These are phyloP conservation scores for Triops cancriformis DNA, from an alignment of 1,140 invertebrate species.

Conservation along the genomic window DNA sequence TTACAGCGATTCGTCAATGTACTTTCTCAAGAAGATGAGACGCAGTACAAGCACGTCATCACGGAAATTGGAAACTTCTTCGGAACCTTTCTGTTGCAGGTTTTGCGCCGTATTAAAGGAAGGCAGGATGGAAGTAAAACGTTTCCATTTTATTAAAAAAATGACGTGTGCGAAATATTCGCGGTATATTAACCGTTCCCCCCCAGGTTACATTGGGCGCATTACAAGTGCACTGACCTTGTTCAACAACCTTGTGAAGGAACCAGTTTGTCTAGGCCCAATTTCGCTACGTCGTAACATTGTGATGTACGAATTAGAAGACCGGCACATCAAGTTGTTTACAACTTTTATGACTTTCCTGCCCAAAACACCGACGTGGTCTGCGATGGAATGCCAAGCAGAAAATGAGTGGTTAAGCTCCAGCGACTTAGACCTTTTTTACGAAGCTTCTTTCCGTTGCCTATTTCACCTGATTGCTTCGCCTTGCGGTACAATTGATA, in stretches of 20 bases:
- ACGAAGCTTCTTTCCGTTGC: not conserved
- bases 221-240: not conserved
- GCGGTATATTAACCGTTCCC: too few species aligned
- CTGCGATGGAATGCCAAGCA: not conserved
- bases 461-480: not conserved
- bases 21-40: not conserved
- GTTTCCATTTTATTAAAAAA: not conserved
- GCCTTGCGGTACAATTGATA: not conserved
- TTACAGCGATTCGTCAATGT: not conserved
- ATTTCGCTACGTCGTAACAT: not conserved
- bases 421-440: not conserved
- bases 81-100: not conserved
- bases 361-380: not conserved
- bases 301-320: not conserved
- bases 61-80: not conserved
- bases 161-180: not conserved
- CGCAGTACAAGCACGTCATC: not conserved
- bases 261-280: not conserved
- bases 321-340: not conserved
- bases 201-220: not conserved
- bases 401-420: not conserved
- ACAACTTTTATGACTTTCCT: not conserved
- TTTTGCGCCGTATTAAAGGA: not conserved
- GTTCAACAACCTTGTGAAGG: not conserved
- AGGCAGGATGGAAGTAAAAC: not conserved